Conservation (phyloP, 35 echinoderm and acorn worm genomes). For the Hemicentrotus pulcherrimus region DNA sequence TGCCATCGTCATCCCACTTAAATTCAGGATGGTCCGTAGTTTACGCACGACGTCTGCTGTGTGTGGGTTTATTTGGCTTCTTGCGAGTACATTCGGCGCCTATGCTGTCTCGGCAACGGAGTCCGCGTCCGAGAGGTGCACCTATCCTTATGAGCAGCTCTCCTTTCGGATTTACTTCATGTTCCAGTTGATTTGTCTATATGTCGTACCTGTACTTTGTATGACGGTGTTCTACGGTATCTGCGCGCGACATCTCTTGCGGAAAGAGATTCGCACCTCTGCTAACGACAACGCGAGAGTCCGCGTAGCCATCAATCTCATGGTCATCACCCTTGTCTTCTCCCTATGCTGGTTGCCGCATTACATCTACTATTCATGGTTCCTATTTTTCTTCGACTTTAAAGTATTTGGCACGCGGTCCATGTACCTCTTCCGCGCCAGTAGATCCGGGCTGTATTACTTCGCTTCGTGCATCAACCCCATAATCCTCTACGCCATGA, state of each 20-base stretch:
- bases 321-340: slow-evolving; percentile 42
- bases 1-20: slow-evolving; percentile 42
- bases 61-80: slow-evolving; percentile 33
- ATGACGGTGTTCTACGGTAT: slow-evolving; percentile 47
- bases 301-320: slow-evolving; percentile 32
- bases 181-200: slow-evolving; percentile 40
- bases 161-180: slow-evolving; percentile 34
- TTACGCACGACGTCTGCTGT: slow-evolving; percentile 20
- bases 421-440: slow-evolving; percentile 15
- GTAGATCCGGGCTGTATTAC: slow-evolving; percentile 1
- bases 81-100: slow-evolving; percentile 29
- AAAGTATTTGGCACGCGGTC: neutral
- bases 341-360: slow-evolving; percentile 28
- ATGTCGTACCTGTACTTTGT: slow-evolving; percentile 31
- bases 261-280: slow-evolving; percentile 41
- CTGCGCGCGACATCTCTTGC: slow-evolving; percentile 37
- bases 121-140: neutral
- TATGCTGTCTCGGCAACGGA: slow-evolving; percentile 32
- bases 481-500: slow-evolving; percentile 47
- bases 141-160: slow-evolving; percentile 40
- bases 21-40: slow-evolving; percentile 19
- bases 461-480: slow-evolving; percentile 46
- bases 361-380: slow-evolving; percentile 40
- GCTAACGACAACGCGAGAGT: slow-evolving; percentile 22
- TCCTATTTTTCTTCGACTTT: slow-evolving; percentile 13